Percentiles rank a stretch among this genome's conserved stretches.
These are phyloP conservation scores for Capreolus pygargus DNA, from an alignment of 2,113 vertebrate species.

Conservation along the genomic window DNA sequence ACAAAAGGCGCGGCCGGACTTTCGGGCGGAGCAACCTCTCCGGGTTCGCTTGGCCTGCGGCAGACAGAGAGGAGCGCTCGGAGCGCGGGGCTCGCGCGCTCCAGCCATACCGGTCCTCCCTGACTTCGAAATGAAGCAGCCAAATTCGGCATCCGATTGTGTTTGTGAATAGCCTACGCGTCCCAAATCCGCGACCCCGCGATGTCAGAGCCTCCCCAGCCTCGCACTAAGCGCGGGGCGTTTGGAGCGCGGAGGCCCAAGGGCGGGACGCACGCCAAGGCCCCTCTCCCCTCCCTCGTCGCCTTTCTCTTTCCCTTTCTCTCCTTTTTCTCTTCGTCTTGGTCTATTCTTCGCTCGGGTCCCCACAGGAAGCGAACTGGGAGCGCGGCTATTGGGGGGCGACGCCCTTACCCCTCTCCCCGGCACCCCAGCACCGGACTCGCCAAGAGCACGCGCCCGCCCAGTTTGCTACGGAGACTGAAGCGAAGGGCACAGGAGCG, in stretches of 20 bases:
- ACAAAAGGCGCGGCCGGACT: slow-evolving; percentile 62
- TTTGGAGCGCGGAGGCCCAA: not conserved
- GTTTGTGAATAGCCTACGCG: accelerated
- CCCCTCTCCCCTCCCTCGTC: not conserved
- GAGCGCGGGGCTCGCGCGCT: accelerated
- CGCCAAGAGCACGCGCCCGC: not conserved
- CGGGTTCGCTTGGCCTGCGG: not conserved
- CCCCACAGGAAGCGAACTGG: not conserved
- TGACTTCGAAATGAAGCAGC: not conserved
- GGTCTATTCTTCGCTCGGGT: accelerated
- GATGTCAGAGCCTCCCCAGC: accelerated
- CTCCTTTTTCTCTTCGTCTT: too few relatives aligned
- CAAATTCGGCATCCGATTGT: not conserved
- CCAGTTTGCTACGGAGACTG: accelerated
- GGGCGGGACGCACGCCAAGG: accelerated
- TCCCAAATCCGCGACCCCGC: not conserved
- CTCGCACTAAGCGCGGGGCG: accelerated
- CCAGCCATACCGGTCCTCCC: not conserved
- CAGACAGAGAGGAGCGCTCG: not conserved
- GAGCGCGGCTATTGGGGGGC: too few relatives aligned
- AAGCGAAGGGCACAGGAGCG: not conserved
- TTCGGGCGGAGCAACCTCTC: not conserved
- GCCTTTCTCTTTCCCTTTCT: too few relatives aligned
- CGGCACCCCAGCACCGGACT: not conserved
- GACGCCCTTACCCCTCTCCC: not conserved